phyloP scores from a whole-genome alignment of 2,888 invertebrate genomes.

The Cyrtodaria siliqua region DNA sequence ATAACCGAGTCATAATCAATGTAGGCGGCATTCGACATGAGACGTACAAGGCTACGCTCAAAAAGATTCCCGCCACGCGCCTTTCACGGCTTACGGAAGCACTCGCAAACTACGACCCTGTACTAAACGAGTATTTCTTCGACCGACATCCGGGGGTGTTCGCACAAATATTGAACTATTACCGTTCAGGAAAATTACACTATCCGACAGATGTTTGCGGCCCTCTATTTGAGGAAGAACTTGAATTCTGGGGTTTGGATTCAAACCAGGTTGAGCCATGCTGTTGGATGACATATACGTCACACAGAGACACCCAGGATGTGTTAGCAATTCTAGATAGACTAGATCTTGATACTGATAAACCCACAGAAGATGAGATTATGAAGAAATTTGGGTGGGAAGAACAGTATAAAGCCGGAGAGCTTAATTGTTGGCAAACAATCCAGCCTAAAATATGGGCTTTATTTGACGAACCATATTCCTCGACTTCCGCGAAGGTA shows the following conservation, averaged over 20 bases:
- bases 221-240: conserved; percentile 99
- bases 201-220: conserved; percentile 99
- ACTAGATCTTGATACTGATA: conserved; percentile 97
- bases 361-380: conserved; percentile 98
- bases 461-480: conserved; percentile 99
- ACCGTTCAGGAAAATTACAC: conserved; percentile 99
- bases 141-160: conserved; percentile 97
- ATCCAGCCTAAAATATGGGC: conserved; percentile 99
- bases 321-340: conserved; percentile 98
- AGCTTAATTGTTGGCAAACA: conserved; percentile 92
- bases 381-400: conserved; percentile 95
- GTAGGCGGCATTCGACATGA: conserved; percentile 98
- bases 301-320: conserved; percentile 97
- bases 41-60: conserved; percentile 91
- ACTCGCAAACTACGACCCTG: conserved; percentile 99
- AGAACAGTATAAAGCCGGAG: conserved; percentile 86
- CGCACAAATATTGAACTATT: conserved; percentile 97
- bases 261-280: conserved; percentile 99
- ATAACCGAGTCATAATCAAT: conserved; percentile 99
- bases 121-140: conserved; percentile 99
- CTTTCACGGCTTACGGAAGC: conserved; percentile 98
- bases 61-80: conserved; percentile 98
- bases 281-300: conserved; percentile 99
- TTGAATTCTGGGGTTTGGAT: conserved; percentile 99
- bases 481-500: conserved; percentile 98